Conservation (phyloP, 2,888 invertebrate genomes). For the Acheta domesticus region DNA sequence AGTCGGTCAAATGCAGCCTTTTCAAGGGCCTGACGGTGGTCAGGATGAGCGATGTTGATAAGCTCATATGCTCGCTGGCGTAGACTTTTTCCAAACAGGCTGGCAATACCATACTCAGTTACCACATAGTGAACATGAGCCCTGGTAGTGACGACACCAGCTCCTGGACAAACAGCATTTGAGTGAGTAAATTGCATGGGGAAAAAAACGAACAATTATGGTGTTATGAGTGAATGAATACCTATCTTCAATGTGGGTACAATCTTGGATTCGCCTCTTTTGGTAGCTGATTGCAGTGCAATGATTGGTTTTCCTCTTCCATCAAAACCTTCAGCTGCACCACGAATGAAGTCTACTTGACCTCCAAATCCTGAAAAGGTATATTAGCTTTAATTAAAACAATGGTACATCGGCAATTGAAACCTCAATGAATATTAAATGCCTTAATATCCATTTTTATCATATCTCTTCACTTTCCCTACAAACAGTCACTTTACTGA, state of each 20-base stretch:
- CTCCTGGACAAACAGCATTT: slow-evolving; percentile 56
- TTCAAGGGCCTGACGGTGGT: slow-evolving; percentile 78
- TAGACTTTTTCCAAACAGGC: slow-evolving; percentile 83
- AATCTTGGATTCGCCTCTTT: slow-evolving; percentile 79
- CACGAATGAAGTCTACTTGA: slow-evolving; percentile 90
- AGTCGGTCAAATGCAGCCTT: slow-evolving; percentile 83
- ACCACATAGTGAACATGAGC: slow-evolving; percentile 93
- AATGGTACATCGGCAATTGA: too few relatives aligned
- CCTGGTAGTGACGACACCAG: slow-evolving; percentile 88
- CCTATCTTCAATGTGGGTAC: slow-evolving; percentile 76
- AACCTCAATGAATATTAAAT: too few relatives aligned
- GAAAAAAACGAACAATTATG: neutral
- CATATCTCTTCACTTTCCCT: too few relatives aligned
- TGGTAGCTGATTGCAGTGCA: slow-evolving; percentile 77
- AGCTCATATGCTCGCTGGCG: slow-evolving; percentile 86
- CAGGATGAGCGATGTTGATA: slow-evolving; percentile 85
- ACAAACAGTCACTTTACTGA: too few relatives aligned
- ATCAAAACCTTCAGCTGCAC: slow-evolving; percentile 80
- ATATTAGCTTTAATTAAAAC: slow-evolving; percentile 38
- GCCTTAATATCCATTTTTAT: too few relatives aligned
- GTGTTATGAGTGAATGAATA: slow-evolving; percentile 42
- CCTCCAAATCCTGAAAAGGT: slow-evolving; percentile 85
- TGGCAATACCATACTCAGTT: slow-evolving; percentile 87
- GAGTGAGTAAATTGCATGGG: neutral
- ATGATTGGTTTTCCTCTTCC: slow-evolving; percentile 89